Base-by-base conservation (phyloP, 1,140 invertebrate genomes). In the Euschistus heros region DNA sequence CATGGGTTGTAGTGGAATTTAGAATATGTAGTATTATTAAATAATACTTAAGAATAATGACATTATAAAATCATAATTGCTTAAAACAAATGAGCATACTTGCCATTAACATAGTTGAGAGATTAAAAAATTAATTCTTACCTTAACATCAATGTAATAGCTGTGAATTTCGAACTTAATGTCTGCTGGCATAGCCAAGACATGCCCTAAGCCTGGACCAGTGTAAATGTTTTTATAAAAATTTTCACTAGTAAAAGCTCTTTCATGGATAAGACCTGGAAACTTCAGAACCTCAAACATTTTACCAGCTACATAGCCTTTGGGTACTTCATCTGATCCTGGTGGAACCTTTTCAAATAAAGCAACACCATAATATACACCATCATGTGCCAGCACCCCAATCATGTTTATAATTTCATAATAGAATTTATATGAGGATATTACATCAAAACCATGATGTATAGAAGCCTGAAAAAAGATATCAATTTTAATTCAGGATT, bases 221-320 rank as follows among this genome's bases (percentile, higher is more conserved):
- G 20, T 24, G 26, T 17, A 17, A 57, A 57, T 57, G 5, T 15
- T 24, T 57, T 26, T 57, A 57, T 57, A 57, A 57, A 57, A 57
- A 24, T 57, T 57, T 24, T 22, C 15, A 57, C 54, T 57, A 24
- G 18, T 15, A 20, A 20, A 57, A 3, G 24, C 24, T 27, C 24
- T 57, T 13, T 57, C 54, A 26, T 24, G 14, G 0, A 57, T 15
- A 2, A 22, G 6, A 57, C 10, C 2, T 17, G 18, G 54, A 27
- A 24, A 57, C 24, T 26, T 57, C 2, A 57, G 15, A 20, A 57
- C 24, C 6, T 57, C 20, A 27, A 57, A 57, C 24, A 57, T 17
- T 26, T 57, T 57, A 2, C 54, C 54, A 57, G 54, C 54, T 24
- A 57, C 24, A 27, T 57, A 57, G 4, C 24, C 54, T 22, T 26